phyloP scores from a whole-genome alignment of 2,113 vertebrate genomes.

The Elachura formosa region DNA sequence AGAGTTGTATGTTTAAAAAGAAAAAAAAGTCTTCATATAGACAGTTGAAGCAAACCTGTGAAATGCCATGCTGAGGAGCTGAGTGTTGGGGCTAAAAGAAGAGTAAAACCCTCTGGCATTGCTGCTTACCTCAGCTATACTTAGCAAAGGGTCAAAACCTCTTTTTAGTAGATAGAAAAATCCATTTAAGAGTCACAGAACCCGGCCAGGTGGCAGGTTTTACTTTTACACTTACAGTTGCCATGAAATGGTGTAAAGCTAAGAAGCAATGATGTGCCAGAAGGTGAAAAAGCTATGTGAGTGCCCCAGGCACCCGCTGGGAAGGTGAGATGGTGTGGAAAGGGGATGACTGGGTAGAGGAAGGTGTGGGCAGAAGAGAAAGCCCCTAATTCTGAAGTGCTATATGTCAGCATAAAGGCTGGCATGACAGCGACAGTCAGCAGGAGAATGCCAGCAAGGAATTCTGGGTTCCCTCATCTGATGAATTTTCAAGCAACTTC shows the following conservation, averaged over 20 bases:
- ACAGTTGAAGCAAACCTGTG: not conserved
- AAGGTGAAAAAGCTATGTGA: not conserved
- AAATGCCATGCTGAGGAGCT: not conserved
- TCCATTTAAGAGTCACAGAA: not conserved
- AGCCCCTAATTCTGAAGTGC: not conserved
- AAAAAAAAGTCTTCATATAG: not conserved
- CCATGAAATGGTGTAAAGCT: not conserved
- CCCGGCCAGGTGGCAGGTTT: not conserved
- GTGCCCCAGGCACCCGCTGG: accelerated
- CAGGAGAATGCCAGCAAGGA: not conserved
- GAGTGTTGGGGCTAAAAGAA: not conserved
- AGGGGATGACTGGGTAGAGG: not conserved
- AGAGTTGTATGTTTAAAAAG: not conserved
- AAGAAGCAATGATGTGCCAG: not conserved
- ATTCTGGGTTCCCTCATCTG: not conserved
- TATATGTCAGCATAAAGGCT: not conserved
- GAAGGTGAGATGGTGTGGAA: not conserved
- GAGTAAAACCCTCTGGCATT: not conserved
- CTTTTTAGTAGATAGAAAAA: not conserved
- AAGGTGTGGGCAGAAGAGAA: not conserved
- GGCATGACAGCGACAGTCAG: not conserved
- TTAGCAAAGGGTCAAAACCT: not conserved
- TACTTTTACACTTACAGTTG: not conserved
- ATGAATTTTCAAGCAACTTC: not conserved
- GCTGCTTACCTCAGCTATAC: accelerated